phyloP scores from a whole-genome alignment of 2,797 vertebrate genomes.

The Chiloscyllium punctatum region DNA sequence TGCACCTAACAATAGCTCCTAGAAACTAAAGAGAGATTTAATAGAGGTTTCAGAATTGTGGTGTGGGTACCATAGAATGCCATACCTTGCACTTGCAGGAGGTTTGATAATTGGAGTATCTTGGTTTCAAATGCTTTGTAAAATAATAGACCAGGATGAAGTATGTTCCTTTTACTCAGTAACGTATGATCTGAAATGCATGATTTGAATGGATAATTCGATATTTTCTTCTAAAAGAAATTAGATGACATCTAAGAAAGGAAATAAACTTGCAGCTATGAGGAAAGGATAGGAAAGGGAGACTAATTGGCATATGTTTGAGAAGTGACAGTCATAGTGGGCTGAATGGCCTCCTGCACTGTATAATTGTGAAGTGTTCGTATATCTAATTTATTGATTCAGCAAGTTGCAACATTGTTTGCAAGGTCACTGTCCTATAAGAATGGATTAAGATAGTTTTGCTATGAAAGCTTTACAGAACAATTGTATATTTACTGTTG shows the following conservation, averaged over 20 bases:
- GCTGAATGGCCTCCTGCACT: not conserved
- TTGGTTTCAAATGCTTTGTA: not conserved
- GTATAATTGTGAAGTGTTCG: not conserved
- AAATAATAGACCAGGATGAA: not conserved
- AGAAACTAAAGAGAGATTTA: not conserved
- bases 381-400: not conserved
- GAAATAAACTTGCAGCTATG: not conserved
- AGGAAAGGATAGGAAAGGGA: not conserved
- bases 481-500: not conserved
- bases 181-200: not conserved
- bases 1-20: not conserved
- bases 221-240: not conserved
- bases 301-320: not conserved
- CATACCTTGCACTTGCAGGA: not conserved
- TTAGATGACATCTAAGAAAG: not conserved
- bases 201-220: not conserved
- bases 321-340: not conserved
- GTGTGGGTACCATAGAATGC: too few species aligned
- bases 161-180: not conserved
- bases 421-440: not conserved
- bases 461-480: not conserved
- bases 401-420: not conserved
- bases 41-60: not conserved
- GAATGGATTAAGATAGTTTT: not conserved
- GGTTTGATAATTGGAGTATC: not conserved